Evolutionary conservation across 1,140 invertebrate genomes (phyloP).

Genomic region (Pseudomyrmex cubaensis): DNA sequence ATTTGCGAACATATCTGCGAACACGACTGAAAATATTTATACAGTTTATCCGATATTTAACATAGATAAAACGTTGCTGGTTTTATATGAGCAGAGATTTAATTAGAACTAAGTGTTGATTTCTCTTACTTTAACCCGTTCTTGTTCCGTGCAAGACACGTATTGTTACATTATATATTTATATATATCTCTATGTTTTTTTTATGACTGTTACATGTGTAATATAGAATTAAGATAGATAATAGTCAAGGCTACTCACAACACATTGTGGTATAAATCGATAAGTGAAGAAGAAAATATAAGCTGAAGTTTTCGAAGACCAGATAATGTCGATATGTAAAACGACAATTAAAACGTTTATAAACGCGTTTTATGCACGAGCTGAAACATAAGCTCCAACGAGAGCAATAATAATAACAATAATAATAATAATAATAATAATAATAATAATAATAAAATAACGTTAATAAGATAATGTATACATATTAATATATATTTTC

Average conservation of each 20-base stretch:
- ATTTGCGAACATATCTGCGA: conserved; percentile 59
- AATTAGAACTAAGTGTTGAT: conserved; percentile 62
- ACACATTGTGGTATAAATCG: not conserved
- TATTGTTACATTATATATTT: conserved; percentile 51
- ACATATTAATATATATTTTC: conserved; percentile 57
- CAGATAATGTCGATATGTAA: not conserved
- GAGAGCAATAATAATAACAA: conserved; percentile 49
- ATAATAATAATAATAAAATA: not conserved
- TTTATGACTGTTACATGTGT: conserved; percentile 32
- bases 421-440: conserved; percentile 30
- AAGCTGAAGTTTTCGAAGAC: not conserved
- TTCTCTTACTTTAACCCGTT: conserved; percentile 8
- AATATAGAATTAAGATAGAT: conserved; percentile 43
- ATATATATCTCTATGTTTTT: conserved; percentile 23
- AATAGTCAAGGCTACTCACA: conserved; percentile 36
- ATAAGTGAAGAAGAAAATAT: not conserved
- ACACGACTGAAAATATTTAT: conserved; percentile 12
- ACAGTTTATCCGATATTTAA: conserved; percentile 30
- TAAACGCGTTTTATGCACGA: not conserved
- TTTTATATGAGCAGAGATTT: conserved; percentile 60
- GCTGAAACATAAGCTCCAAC: conserved; percentile 31
- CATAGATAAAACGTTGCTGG: conserved; percentile 21
- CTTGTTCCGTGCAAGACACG: conserved; percentile 32
- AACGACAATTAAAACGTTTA: not conserved
- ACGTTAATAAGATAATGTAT: not conserved